phyloP scores from a whole-genome alignment of 2,797 vertebrate genomes.

The Hypotaenidia okinawae region DNA sequence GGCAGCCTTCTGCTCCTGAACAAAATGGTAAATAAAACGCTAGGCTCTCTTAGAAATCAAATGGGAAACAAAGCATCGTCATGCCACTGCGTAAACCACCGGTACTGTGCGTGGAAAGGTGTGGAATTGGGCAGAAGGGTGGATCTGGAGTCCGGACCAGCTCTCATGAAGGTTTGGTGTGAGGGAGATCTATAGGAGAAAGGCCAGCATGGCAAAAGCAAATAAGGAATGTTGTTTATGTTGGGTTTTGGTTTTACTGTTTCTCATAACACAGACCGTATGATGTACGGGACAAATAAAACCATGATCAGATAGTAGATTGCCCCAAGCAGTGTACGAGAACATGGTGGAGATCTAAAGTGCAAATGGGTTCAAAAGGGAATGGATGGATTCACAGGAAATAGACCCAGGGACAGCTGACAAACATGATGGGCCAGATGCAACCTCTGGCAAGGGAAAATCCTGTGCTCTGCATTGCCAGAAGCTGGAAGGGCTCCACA shows the following conservation, averaged over 20 bases:
- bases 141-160: rapidly evolving
- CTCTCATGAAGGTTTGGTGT: background rate
- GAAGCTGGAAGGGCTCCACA: background rate
- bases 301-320: background rate
- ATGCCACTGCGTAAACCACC: background rate
- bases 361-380: background rate
- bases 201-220: background rate
- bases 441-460: background rate
- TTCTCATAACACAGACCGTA: background rate
- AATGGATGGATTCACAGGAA: background rate
- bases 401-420: background rate
- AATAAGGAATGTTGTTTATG: background rate
- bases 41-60: background rate
- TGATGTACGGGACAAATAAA: background rate
- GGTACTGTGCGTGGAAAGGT: background rate
- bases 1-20: background rate
- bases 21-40: background rate
- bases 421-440: background rate
- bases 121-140: background rate
- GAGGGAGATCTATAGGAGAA: background rate
- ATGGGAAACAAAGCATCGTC: background rate
- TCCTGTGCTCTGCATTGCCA: background rate
- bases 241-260: background rate
- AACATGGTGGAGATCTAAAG: background rate
- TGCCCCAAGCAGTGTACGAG: background rate